Percentiles rank a stretch among this genome's conserved stretches.
Conservation (phyloP, 1,140 invertebrate genomes). For the Tetragnatha versicolor region DNA sequence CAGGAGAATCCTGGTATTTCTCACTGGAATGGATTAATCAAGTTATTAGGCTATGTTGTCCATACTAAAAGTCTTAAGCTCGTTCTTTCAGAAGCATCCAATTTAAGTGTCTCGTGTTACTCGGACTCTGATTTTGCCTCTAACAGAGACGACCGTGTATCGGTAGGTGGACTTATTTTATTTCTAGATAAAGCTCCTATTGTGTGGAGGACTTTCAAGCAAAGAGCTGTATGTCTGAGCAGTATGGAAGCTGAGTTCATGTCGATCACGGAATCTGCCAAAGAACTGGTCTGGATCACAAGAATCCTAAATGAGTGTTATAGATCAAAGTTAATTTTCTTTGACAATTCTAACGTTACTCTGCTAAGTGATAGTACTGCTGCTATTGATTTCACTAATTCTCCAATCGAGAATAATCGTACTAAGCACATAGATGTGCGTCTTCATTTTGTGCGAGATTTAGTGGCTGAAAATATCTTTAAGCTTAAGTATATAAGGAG, state of each 20-base stretch:
- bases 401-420: conserved; percentile 53
- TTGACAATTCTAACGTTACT: not conserved
- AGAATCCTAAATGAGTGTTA: too few relatives aligned
- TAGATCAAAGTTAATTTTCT: too few relatives aligned
- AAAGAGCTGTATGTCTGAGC: not conserved
- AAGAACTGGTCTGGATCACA: too few relatives aligned
- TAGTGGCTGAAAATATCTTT: too few relatives aligned
- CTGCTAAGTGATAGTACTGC: conserved; percentile 16
- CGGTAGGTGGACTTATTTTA: not conserved
- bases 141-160: not conserved
- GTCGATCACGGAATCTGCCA: conserved; percentile 47
- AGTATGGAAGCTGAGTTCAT: not conserved
- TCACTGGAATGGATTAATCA: not conserved
- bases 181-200: not conserved
- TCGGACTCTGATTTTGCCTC: not conserved
- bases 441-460: conserved; percentile 57
- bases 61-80: not conserved
- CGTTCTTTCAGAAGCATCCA: not conserved
- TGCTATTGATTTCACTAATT: conserved; percentile 58
- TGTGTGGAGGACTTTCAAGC: not conserved
- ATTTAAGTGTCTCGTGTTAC: not conserved
- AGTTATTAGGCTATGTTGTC: not conserved
- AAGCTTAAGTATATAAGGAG: too few relatives aligned
- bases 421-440: conserved; percentile 60
- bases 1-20: not conserved